Base-by-base conservation (phyloP, 2,797 vertebrate species). In the Malurus splendens region DNA sequence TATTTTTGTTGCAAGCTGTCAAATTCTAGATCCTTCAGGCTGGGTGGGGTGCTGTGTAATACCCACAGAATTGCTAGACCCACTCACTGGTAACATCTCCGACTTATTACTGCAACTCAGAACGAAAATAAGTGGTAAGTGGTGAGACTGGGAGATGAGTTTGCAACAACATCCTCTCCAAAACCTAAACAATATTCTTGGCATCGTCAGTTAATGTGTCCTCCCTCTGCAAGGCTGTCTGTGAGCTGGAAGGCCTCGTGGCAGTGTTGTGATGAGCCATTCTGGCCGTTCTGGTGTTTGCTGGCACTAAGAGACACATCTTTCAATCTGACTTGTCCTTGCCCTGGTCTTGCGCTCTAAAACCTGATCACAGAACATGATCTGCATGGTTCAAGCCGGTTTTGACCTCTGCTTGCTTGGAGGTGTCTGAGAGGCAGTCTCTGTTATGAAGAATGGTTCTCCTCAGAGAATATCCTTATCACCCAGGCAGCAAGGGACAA, bases 81-180 rank as follows among this genome's bases (percentile, higher is more conserved):
- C 87, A 60, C 71, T 56, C 81, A 50, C 62, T 88, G 48, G 55
- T 87, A 93, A 87, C 4, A 17, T 87, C 86, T 92, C 57, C 82
- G 75, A 57, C 64, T 51, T 51, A 64, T 6, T 68, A 14, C 66
- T 87, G 70, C 79, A 1, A 95, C 81, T 95, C 90, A 94, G 76
- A 94, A 89, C 1, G 73, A 95, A 89, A 94, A 91, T 72, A 83
- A 92, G 82, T 30, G 87, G 83, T 82, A 84, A 92, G 78, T 13
- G 52, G 55, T 90, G 82, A 94, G 89, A 68, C 70, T 70, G 32
- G 52, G 42, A 91, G 52, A 75, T 0, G 0, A 25, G n/a, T 90
- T 86, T 65, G 80, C 84, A 89, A 82, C 82, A 92, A 95, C 92
- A 94, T 91, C 90, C 87, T 93, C 89, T 83, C 77, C 76, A 91